These are phyloP conservation scores for Centropus unirufus DNA, from an alignment of 2,113 vertebrate species.

Conservation along the genomic window DNA sequence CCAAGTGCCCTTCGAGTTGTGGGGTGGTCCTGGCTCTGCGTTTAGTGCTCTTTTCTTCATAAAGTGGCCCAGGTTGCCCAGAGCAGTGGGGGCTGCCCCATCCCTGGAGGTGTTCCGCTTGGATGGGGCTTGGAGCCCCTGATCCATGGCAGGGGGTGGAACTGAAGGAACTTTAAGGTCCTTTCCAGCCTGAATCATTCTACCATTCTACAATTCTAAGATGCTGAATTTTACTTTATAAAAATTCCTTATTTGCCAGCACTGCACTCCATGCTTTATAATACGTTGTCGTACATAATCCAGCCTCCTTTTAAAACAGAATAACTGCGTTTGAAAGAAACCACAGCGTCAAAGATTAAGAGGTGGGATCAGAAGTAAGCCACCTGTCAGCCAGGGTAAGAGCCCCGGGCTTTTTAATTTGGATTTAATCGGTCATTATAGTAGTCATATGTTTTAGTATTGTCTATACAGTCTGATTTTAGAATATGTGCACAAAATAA, in stretches of 20 bases:
- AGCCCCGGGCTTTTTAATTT: not conserved
- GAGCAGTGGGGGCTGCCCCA: too few relatives aligned
- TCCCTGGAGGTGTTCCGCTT: too few relatives aligned
- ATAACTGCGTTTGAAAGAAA: conserved; percentile 33
- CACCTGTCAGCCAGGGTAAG: conserved; percentile 54
- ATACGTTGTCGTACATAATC: not conserved
- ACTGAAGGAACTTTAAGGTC: too few relatives aligned
- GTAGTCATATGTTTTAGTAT: not conserved
- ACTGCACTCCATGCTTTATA: not conserved
- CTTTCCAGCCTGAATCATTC: too few relatives aligned
- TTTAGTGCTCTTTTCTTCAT: not conserved
- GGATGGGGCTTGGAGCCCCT: too few relatives aligned
- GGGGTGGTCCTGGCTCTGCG: not conserved
- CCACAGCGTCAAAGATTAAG: not conserved
- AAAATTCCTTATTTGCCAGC: not conserved
- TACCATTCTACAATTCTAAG: too few relatives aligned
- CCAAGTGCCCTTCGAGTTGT: not conserved
- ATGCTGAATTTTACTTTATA: not conserved
- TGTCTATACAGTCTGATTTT: conserved; percentile 2
- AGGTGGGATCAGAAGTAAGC: conserved; percentile 52
- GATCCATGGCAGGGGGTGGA: too few relatives aligned
- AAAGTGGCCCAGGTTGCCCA: not conserved
- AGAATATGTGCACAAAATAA: not conserved
- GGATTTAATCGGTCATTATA: conserved; percentile 1
- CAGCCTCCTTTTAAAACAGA: not conserved